Evolutionary conservation across 23 tunicate species (phyloP), one percentile per base, ranked within the genome.

Genomic region (Trididemnum clinides): DNA sequence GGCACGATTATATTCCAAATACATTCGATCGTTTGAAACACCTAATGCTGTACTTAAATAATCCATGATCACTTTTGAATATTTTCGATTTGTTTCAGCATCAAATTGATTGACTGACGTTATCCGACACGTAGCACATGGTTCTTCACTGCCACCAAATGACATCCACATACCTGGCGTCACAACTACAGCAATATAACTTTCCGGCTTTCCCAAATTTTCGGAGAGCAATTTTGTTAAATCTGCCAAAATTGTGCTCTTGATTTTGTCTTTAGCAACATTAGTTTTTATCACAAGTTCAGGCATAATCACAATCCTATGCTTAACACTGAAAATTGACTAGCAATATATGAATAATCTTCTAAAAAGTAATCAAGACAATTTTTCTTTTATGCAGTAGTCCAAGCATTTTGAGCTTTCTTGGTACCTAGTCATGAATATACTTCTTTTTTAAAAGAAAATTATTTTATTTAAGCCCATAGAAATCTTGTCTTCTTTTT

Each of bases 111-210:
- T 64, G 28, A 86, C 57, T 18, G 90, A 86, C 1, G 76, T 37
- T 0, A 89, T 39, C 5, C 10, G 0, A 34, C 87, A 83, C 20
- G 39, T 30, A 1, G 93, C 93, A 82, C 93, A 89, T 1, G 93
- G 88, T 12, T 89, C 88, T 50, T 83, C 88, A 6, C 84, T 83
- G 7, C 88, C 88, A 50, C 80, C 88, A 77, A 89, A 77, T 34
- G 88, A 76, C 93, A 89, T 89, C 93, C 88, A 89, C 70, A 83
- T 4, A 3, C 50, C 93, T 21, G 93, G 93, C 7, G 28, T 33
- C 22, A 89, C 64, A 33, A 44, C 71, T 34, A 89, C 81, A 0
- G 51, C 49, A 51, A 89, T 34, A 36, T 83, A 89, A 27, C 84
- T 83, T 50, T 63, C 80, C 44, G 93, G 88, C 33, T 89, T 89